Percentiles rank a stretch among this genome's conserved stretches.
These are phyloP conservation scores for Carcina quercana DNA, from an alignment of 2,888 invertebrate species.

Conservation along the genomic window DNA sequence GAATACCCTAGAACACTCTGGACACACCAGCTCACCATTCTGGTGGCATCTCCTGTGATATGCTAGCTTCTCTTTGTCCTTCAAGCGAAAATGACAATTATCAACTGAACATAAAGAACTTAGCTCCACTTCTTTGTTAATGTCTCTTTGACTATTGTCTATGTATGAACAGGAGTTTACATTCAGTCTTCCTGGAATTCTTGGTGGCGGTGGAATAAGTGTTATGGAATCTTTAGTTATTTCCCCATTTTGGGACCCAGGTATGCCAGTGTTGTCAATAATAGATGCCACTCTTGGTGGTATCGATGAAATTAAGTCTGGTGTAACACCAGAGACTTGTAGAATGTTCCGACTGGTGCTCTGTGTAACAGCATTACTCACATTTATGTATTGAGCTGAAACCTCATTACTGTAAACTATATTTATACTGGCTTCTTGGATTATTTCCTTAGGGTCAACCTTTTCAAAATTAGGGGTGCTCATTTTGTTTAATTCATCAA, in stretches of 20 bases:
- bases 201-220: slow-evolving; percentile 26
- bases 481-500: slow-evolving; percentile 64
- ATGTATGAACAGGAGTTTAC: slow-evolving; percentile 10
- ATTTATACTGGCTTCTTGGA: slow-evolving; percentile 65
- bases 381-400: slow-evolving; percentile 50
- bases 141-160: slow-evolving; percentile 19
- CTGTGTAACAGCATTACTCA: slow-evolving; percentile 34
- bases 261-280: slow-evolving; percentile 22
- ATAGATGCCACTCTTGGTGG: slow-evolving; percentile 30
- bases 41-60: slow-evolving; percentile 80
- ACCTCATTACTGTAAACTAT: slow-evolving; percentile 62
- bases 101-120: slow-evolving; percentile 63
- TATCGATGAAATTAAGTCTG: slow-evolving; percentile 62
- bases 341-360: slow-evolving; percentile 40
- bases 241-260: slow-evolving; percentile 23
- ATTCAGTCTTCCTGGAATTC: slow-evolving; percentile 22
- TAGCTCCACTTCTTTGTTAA: slow-evolving; percentile 20
- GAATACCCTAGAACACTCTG: slow-evolving; percentile 76
- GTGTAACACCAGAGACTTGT: slow-evolving; percentile 52
- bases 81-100: slow-evolving; percentile 73
- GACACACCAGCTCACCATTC: slow-evolving; percentile 70
- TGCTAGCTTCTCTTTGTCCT: slow-evolving; percentile 72
- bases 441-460: slow-evolving; percentile 64
- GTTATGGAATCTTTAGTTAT: slow-evolving; percentile 17
- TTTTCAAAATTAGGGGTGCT: slow-evolving; percentile 63